These are phyloP conservation scores for Rhinella marina DNA, from an alignment of 2,797 vertebrate species.

Conservation along the genomic window DNA sequence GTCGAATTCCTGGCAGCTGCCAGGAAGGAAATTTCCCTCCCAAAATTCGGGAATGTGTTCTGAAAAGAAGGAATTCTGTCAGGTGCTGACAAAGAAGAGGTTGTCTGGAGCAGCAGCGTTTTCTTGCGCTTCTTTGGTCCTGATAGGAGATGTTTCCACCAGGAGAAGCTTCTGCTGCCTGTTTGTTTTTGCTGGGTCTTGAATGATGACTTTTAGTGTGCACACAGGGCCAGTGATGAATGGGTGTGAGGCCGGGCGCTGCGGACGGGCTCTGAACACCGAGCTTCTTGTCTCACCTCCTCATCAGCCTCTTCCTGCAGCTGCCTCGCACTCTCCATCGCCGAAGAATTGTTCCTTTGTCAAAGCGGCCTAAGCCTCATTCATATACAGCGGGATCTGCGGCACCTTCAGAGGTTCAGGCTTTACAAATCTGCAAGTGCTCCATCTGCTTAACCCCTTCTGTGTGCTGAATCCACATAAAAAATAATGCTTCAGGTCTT, in stretches of 20 bases:
- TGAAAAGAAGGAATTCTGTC: slow-evolving; percentile 38
- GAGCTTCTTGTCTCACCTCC: slow-evolving; percentile 51
- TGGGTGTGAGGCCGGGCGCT: slow-evolving; percentile 39
- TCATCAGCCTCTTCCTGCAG: slow-evolving; percentile 51
- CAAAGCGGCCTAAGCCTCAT: slow-evolving; percentile 8
- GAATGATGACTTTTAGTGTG: slow-evolving; percentile 50
- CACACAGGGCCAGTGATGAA: slow-evolving; percentile 47
- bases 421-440: slow-evolving; percentile 2
- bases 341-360: slow-evolving; percentile 56
- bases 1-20: not conserved
- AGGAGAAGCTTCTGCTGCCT: slow-evolving; percentile 39
- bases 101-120: slow-evolving; percentile 36
- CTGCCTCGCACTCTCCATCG: slow-evolving; percentile 3
- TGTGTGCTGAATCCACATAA: too few species aligned
- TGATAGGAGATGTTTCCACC: slow-evolving; percentile 57
- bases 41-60: slow-evolving; percentile 31
- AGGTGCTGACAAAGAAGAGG: slow-evolving; percentile 40
- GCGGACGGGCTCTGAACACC: slow-evolving; percentile 40
- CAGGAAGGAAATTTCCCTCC: slow-evolving; percentile 23
- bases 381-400: not conserved
- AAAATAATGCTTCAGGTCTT: not conserved
- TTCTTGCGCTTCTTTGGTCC: slow-evolving; percentile 50
- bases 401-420: slow-evolving; percentile 19
- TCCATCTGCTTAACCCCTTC: slow-evolving; percentile 10
- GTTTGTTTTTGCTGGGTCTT: slow-evolving; percentile 55